Evolutionary conservation across 2,113 vertebrate species (phyloP), one percentile per base, ranked within the genome.

Genomic region (Otus sunia): DNA sequence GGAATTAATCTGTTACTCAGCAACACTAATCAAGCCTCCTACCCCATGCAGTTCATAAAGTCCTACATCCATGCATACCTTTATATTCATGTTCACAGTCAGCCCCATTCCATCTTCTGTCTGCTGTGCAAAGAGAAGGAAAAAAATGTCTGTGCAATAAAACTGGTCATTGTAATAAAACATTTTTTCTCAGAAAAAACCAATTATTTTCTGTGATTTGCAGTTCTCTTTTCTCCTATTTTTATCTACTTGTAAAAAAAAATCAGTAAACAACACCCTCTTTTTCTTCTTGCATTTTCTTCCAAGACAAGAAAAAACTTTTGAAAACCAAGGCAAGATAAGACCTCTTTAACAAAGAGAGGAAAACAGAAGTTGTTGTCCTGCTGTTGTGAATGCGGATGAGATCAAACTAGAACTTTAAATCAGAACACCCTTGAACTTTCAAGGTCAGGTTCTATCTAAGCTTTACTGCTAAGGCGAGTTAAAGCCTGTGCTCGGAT

Each of bases 1-100:
- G 92, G 94, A 96, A 96, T 97, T 96, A 96, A 96, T 95, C 94
- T 96, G 94, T 97, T 97, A 96, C 96, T 96, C 95, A 96, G 96
- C 96, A 97, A 97, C 96, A 95, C 94, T 97, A 96, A 96, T 97
- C 92, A 96, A 96, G 92, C 45, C 88, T 92, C 63, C 75, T 96
- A 96, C 96, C 96, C 95, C 96, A 94, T 95, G 96, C 95, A 94
- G 96, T 93, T 96, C 86, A 71, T 83, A 90, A 96, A 96, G 95
- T 96, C 90, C 67, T 77, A 39, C 67, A 74, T 90, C 94, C 91
- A 66, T 77, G 88, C 94, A 96, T 97, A 93, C 95, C 82, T 96
- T 93, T 82, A 95, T 96, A 87, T 72, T 90, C 81, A 32, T 63
- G 75, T 41, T 92, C 86, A 88, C 93, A 92, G 73, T 29, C 69